Base-by-base conservation (phyloP, 2,113 vertebrate genomes). In the Stomatorhinus ivindoensis region DNA sequence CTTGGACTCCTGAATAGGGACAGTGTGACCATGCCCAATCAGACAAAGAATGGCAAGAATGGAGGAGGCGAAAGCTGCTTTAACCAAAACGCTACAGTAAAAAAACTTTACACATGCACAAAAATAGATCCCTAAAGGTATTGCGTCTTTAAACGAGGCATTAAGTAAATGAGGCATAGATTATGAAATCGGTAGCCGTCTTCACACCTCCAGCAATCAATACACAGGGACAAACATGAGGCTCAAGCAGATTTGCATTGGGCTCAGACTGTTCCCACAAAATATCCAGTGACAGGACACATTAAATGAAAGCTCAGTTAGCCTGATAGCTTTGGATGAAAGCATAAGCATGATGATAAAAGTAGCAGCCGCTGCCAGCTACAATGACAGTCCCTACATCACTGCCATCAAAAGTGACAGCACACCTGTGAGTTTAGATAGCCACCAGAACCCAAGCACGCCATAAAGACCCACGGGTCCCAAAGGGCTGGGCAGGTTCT, bases 21-120 rank as follows among this genome's bases (percentile, higher is more conserved):
- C n/a, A n/a, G n/a, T n/a, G n/a, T 87, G 8, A 21, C 21, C 55
- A 61, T n/a, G 39, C 47, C 24, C 27, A 46, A 24, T 42, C 76
- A 39, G 80, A 39, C 50, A 7, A 15, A 80, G 39, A 89, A 91
- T 89, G 90, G 6, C 73, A 84, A 15, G 31, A 83, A 35, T 24
- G 11, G 53, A 87, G 48, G 5, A 80, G 46, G 48, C 55, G 39
- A 89, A 89, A 91, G 89, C 87, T 87, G 69, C 84, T 89, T 91
- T 89, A 47, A 85, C 87, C 53, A 90, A 89, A 46, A 50, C 65
- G 24, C 46, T 11, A 50, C 84, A 88, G 19, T 86, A 91, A 90
- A 91, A 90, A 89, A 88, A 89, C 87, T 88, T 86, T 82, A 89
- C 73, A 86, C 27, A 87, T 9, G 50, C 13, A 69, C 83, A 87